These are phyloP conservation scores for Dicrostonyx torquatus DNA, from an alignment of 2,797 vertebrate species.

Conservation along the genomic window DNA sequence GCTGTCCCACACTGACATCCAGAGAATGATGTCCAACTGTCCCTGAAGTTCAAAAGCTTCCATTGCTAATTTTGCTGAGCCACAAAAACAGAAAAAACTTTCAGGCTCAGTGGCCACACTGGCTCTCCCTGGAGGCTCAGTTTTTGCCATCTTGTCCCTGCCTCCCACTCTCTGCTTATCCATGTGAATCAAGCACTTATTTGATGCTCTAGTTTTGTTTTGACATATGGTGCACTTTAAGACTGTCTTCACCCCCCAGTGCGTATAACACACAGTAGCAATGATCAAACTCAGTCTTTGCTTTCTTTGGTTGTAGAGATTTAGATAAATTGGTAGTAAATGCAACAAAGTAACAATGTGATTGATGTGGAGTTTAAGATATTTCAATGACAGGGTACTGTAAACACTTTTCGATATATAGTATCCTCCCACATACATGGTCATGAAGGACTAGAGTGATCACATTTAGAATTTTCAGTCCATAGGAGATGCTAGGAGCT, in stretches of 20 bases:
- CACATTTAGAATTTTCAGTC: slow-evolving; percentile 33
- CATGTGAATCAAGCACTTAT: background rate
- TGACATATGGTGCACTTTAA: background rate
- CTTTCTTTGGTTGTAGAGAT: slow-evolving; percentile 44
- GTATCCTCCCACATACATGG: background rate
- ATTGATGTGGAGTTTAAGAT: background rate
- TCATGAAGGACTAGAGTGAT: background rate
- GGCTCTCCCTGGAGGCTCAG: background rate
- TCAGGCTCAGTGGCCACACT: background rate
- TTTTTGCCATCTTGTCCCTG: background rate
- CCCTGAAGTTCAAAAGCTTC: background rate
- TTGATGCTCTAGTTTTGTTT: background rate
- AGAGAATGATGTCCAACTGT: background rate
- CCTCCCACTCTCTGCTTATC: background rate
- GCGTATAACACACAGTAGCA: background rate
- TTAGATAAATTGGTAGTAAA: slow-evolving; percentile 12
- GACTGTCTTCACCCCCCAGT: background rate
- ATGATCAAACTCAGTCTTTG: background rate
- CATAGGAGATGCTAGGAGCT: background rate
- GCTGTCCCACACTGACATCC: background rate
- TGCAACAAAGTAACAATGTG: background rate
- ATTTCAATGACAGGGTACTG: slow-evolving; percentile 36
- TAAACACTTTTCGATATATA: background rate
- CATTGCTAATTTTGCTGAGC: background rate
- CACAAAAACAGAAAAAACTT: background rate